Evolutionary conservation across 2,888 invertebrate genomes (phyloP).

Genomic region (Drosophila pseudotalamancana): DNA sequence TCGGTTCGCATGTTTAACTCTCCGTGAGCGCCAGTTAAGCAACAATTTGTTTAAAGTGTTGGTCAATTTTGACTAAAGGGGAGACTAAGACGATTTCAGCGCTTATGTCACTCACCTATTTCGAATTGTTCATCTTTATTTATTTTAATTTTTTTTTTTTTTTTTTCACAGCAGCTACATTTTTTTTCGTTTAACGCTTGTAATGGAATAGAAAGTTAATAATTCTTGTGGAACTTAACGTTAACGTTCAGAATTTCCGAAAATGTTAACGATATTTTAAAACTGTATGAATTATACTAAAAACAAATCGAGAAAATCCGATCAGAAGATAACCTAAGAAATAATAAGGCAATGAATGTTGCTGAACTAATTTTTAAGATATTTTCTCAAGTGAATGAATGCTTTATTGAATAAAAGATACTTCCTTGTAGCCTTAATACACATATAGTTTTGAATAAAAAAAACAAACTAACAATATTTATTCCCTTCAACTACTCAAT

Average conservation of each 20-base stretch:
- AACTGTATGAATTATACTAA: too few species aligned
- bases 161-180: background rate
- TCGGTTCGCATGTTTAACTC: constrained; percentile 42
- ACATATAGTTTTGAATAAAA: too few species aligned
- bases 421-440: too few species aligned
- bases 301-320: background rate
- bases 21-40: constrained; percentile 2
- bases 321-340: too few species aligned
- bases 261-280: too few species aligned
- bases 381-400: too few species aligned
- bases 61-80: constrained; percentile 4
- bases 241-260: too few species aligned
- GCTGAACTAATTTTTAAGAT: too few species aligned
- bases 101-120: constrained; percentile 27
- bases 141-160: background rate
- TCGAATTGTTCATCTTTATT: background rate
- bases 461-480: too few species aligned
- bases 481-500: too few species aligned
- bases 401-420: too few species aligned
- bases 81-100: constrained; percentile 12
- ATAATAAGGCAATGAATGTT: too few species aligned
- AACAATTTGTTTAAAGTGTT: constrained; percentile 24
- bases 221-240: background rate
- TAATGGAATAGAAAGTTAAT: background rate
- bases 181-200: background rate